These are phyloP conservation scores for Helarctos malayanus DNA, from an alignment of 2,797 vertebrate genomes.

Conservation along the genomic window DNA sequence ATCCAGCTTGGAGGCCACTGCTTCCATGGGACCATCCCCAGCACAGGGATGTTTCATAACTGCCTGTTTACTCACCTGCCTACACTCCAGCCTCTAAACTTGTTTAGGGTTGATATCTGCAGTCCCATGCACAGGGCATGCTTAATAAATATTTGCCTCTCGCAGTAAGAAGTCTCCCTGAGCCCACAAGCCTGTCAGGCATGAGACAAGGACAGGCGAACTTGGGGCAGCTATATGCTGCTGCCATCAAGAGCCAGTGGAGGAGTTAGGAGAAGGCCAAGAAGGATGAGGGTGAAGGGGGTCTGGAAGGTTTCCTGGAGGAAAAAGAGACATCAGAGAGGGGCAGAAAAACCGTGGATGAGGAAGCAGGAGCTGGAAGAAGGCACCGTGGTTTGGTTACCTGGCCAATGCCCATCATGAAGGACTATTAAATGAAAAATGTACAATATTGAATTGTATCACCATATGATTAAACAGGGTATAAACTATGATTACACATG, in stretches of 20 bases:
- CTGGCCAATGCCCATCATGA: not conserved
- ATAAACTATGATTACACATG: not conserved
- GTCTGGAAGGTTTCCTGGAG: not conserved
- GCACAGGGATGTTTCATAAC: not conserved
- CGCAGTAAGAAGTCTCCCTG: not conserved
- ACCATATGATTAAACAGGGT: not conserved
- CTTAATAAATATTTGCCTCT: constrained; percentile 4
- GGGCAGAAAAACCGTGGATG: not conserved
- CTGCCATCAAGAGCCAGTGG: not conserved
- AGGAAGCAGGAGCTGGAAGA: no score
- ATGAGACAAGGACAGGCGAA: not conserved
- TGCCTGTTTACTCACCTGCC: not conserved
- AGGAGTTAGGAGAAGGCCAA: not conserved
- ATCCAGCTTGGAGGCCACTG: not conserved
- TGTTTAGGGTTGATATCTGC: not conserved
- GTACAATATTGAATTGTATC: not conserved
- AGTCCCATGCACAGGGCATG: not conserved
- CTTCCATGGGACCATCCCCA: not conserved
- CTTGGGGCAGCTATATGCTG: not conserved
- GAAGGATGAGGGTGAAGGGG: not conserved
- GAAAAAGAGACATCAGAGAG: not conserved
- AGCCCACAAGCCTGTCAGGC: not conserved
- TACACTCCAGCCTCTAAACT: not conserved
- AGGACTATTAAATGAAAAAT: not conserved
- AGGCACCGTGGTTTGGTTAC: not conserved